Evolutionary conservation across 2,113 vertebrate genomes (phyloP), one percentile per base, ranked within the genome.

Genomic region (Pollachius pollachius): DNA sequence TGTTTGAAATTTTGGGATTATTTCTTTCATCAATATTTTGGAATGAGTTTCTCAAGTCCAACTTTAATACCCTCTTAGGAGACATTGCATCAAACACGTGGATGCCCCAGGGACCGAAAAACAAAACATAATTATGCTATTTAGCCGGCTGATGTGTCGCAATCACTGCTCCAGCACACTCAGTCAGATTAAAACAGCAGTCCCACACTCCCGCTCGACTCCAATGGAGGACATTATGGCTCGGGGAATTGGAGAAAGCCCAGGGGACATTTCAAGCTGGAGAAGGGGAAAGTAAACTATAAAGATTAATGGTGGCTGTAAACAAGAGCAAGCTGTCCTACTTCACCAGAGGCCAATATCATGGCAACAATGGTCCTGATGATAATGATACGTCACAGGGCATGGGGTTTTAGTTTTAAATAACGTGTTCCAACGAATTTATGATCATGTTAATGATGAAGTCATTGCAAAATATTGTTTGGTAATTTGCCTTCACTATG

Each of bases 71-170:
- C 73, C 73, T 87, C 73, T 75, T 52, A 75, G 76, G 84, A 76
- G 76, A 81, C 78, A 79, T 82, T 84, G 80, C 85, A 81, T 78
- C 73, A 82, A 89, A 77, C 81, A 85, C 81, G 82, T 73, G 64
- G 81, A 69, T 67, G 74, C 87, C 77, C 83, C 15, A 70, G 84
- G 88, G 84, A 85, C 71, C 83, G 80, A 73, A 72, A 75, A 71
- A 80, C 79, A 84, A 89, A 77, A 78, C 73, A 89, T 89, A 90
- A 91, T 93, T 90, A 91, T 92, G 87, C 89, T 90, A 86, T 91
- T 91, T 91, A 92, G 82, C 82, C 83, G 84, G 88, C 70, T 91
- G 90, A 90, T 90, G 88, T 48, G 41, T 48, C 41, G 41, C 41
- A 9, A 48, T 48, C 41, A 48, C 41, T 87, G 87, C 89, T 85